Evolutionary conservation across 2,113 vertebrate genomes (phyloP), one percentile per base, ranked within the genome.

Genomic region (Paracanthobrama guichenoti): DNA sequence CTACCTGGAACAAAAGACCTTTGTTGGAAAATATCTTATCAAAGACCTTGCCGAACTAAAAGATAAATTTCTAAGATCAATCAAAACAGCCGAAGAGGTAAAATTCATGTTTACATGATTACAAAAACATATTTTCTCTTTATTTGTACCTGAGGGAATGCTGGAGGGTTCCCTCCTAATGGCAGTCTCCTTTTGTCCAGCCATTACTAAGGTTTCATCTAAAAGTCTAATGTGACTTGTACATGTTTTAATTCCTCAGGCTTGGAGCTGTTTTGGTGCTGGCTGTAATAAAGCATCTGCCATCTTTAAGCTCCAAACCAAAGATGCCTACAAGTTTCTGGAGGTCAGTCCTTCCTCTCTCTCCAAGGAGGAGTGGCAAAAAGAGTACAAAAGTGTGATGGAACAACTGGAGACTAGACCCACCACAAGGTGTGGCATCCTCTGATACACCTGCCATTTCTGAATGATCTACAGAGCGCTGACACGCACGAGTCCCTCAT

Each of bases 281-380:
- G 22, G 31, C 22, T 86, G 84, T 24, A 46, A 39, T 1, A 28
- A 57, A 10, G 69, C 72, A 18, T 42, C 26, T 31, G 8, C 8
- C 10, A 76, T 81, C 28, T 86, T 82, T 39, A 76, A 24, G 12
- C 10, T 66, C 13, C 79, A 86, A 50, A 24, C 46, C 10, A 86
- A 82, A 55, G 60, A 86, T 44, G 60, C 85, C 60, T 86, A 86
- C 72, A 69, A 16, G 42, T 86, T 86, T 62, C 60, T 86, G 79
- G 85, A 82, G 72, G 62, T 44, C 28, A 53, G 26, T 6, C 79
- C 79, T 16, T 77, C 79, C 13, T 67, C 69, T 6, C 7, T 82
- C 31, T 82, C 48, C 26, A 14, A 59, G 9, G 44, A 66, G 3
- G 57, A 53, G 26, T 81, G 77, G 84, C 26, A 85, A 59, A 42